A percentile compares a stretch with the other conserved stretches of the same genome.
Conservation (phyloP, 2,113 vertebrate species). For the Sitta europaea region DNA sequence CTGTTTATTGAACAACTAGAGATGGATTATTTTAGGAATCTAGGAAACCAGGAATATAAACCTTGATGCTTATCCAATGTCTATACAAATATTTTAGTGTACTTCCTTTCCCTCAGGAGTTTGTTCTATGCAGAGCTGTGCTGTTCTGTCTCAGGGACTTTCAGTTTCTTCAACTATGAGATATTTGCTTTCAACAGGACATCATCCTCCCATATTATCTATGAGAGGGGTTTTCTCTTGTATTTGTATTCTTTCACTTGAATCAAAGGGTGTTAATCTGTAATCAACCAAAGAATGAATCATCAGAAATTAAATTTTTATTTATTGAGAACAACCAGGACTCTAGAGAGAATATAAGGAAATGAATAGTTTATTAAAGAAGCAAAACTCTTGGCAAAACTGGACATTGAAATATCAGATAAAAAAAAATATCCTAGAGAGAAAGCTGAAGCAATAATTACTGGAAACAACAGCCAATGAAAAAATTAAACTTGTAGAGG, state of each 20-base stretch:
- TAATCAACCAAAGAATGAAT: not conserved
- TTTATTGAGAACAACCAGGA: not conserved
- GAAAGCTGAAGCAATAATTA: not conserved
- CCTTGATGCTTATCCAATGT: not conserved
- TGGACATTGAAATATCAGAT: not conserved
- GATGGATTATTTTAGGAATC: not conserved
- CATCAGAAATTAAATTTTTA: not conserved
- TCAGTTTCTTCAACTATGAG: not conserved
- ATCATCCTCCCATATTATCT: not conserved
- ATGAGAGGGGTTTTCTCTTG: not conserved
- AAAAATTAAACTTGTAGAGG: not conserved
- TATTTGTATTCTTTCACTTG: not conserved
- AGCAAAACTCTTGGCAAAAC: not conserved
- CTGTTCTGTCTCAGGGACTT: not conserved
- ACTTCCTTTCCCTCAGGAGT: no score
- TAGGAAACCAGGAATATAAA: not conserved
- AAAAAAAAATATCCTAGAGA: not conserved
- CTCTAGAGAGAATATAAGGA: not conserved
- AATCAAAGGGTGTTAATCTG: not conserved
- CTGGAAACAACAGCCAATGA: not conserved
- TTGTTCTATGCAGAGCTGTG: not conserved
- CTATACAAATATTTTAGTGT: not conserved
- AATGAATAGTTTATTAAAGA: conserved; percentile 24
- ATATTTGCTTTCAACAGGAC: not conserved
- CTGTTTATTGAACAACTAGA: not conserved